phyloP scores from a whole-genome alignment of 2,888 invertebrate species.

The Gnatocerus cornutus region DNA sequence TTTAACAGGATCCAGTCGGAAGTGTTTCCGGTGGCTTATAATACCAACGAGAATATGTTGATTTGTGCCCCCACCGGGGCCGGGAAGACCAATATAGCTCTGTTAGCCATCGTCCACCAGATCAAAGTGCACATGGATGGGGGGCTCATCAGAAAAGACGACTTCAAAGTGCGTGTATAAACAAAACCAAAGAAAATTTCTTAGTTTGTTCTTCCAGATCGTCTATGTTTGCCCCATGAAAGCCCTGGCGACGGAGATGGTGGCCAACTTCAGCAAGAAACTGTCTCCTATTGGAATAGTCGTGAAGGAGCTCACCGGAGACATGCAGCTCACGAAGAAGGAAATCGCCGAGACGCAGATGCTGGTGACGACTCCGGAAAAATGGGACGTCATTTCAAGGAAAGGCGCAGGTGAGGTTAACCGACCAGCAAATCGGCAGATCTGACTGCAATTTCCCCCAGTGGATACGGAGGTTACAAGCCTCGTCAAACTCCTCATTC shows the following conservation, averaged over 20 bases:
- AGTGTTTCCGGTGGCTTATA: constrained; percentile 96
- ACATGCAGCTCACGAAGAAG: constrained; percentile 96
- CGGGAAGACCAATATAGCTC: constrained; percentile 98
- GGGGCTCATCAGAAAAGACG: constrained; percentile 88
- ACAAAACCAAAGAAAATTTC: background rate
- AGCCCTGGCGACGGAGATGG: constrained; percentile 99
- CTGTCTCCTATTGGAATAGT: constrained; percentile 84
- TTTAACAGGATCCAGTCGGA: constrained; percentile 97
- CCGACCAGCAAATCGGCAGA: background rate
- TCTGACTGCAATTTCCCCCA: constrained; percentile 56
- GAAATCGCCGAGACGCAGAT: constrained; percentile 98
- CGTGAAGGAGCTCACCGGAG: constrained; percentile 96
- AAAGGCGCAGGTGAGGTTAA: constrained; percentile 83
- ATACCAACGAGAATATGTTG: constrained; percentile 96
- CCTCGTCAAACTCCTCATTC: constrained; percentile 93
- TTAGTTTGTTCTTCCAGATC: constrained; percentile 76
- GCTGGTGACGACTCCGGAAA: constrained; percentile 98
- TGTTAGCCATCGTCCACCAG: constrained; percentile 93
- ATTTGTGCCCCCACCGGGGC: constrained; percentile 99
- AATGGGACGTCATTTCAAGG: constrained; percentile 99
- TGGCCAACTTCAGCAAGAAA: constrained; percentile 90
- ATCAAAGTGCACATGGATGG: constrained; percentile 88
- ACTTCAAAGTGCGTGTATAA: constrained; percentile 84
- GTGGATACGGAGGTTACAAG: constrained; percentile 92
- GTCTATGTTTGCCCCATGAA: constrained; percentile 99